Evolutionary conservation across 2,888 invertebrate genomes (phyloP).

Genomic region (Melinaea menophilus): DNA sequence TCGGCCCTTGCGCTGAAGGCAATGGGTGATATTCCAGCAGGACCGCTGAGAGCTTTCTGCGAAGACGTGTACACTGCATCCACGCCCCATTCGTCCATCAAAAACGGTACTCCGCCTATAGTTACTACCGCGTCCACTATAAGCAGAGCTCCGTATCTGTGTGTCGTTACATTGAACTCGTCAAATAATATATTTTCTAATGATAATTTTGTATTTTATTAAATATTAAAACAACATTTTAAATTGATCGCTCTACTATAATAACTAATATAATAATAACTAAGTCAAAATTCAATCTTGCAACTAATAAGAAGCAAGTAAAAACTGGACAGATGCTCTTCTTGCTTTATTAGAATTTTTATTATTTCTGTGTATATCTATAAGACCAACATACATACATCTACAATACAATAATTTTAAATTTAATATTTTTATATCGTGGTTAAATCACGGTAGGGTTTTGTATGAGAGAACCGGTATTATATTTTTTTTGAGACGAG

Average conservation of each 20-base stretch:
- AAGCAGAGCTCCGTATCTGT: slow-evolving; percentile 77
- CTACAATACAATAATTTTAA: no score
- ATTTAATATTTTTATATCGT: no score
- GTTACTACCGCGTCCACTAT: slow-evolving; percentile 83
- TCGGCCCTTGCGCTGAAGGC: slow-evolving; percentile 80
- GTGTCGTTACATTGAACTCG: slow-evolving; percentile 1
- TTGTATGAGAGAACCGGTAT: no score
- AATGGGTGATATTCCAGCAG: slow-evolving; percentile 82
- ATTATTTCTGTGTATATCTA: no score
- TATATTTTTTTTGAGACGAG: no score
- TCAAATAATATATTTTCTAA: background rate
- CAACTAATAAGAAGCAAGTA: no score
- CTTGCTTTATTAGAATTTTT: no score
- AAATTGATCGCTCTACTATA: background rate
- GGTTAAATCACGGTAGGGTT: no score
- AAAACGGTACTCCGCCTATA: slow-evolving; percentile 78
- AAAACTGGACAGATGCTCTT: no score
- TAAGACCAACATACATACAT: no score
- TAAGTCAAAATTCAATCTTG: no score
- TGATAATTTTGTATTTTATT: background rate
- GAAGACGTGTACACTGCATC: slow-evolving; percentile 82
- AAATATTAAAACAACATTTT: background rate
- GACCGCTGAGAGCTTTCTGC: slow-evolving; percentile 82
- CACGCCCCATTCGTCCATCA: slow-evolving; percentile 80
- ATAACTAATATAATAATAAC: no score